A percentile compares a stretch with the other conserved stretches of the same genome.
phyloP scores from a whole-genome alignment of 2,797 vertebrate species.

The Momotus momota region DNA sequence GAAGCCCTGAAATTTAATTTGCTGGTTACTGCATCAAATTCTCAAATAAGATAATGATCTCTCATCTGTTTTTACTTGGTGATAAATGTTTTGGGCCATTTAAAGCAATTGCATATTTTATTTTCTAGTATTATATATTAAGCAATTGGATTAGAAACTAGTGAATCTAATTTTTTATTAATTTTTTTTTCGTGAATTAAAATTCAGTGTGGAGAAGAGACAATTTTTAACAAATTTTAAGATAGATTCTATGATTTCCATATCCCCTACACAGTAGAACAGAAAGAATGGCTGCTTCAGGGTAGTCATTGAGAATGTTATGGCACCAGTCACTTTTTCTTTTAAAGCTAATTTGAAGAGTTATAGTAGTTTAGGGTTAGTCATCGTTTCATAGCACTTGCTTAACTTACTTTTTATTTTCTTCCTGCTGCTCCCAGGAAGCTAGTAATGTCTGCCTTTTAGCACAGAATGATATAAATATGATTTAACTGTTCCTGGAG shows the following conservation, averaged over 20 bases:
- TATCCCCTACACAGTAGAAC: not conserved
- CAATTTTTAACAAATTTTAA: not conserved
- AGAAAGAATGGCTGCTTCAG: not conserved
- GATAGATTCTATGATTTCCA: not conserved
- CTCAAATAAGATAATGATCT: not conserved
- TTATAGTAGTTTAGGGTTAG: not conserved
- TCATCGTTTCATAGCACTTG: not conserved
- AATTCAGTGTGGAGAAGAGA: not conserved
- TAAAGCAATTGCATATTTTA: not conserved
- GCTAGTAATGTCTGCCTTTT: not conserved
- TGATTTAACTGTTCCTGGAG: not conserved
- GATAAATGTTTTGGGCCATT: not conserved
- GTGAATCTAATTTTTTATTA: not conserved
- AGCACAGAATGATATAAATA: not conserved
- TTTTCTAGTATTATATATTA: not conserved
- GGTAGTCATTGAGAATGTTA: not conserved
- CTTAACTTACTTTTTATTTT: conserved; percentile 18
- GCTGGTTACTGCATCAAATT: not conserved
- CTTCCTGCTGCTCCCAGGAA: conserved; percentile 16
- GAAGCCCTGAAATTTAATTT: not conserved
- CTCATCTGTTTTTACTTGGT: not conserved
- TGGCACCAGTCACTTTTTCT: not conserved
- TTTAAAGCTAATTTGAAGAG: not conserved
- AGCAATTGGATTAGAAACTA: not conserved
- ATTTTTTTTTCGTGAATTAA: not conserved